Percentiles rank a stretch among this genome's conserved stretches.
These are phyloP conservation scores for Archips crataeganus DNA, from an alignment of 2,888 invertebrate species.

Conservation along the genomic window DNA sequence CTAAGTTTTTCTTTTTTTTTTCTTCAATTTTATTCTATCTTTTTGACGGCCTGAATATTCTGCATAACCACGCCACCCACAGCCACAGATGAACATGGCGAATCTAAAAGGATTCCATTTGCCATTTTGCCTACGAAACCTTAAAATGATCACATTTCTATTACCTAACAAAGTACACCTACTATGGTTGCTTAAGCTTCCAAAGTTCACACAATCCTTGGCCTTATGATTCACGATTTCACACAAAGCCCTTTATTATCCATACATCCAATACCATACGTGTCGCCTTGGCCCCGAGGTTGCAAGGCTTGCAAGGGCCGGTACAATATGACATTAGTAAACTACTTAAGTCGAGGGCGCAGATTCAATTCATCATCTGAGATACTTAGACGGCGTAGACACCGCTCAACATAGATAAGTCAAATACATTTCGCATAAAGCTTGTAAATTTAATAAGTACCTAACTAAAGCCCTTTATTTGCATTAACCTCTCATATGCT, in stretches of 20 bases:
- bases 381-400: slow-evolving; percentile 1
- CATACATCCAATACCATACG: background rate
- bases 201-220: background rate
- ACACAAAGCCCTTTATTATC: slow-evolving; percentile 8
- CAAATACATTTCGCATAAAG: background rate
- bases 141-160: background rate
- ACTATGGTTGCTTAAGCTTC: background rate
- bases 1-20: too few relatives aligned
- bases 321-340: slow-evolving; percentile 7
- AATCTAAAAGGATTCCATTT: too few relatives aligned
- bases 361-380: slow-evolving; percentile 23
- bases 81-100: too few relatives aligned
- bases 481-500: too few relatives aligned
- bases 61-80: too few relatives aligned
- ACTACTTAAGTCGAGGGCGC: slow-evolving; percentile 12
- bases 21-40: too few relatives aligned
- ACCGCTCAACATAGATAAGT: background rate
- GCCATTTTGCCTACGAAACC: too few relatives aligned
- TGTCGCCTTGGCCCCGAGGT: slow-evolving; percentile 12
- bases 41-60: too few relatives aligned
- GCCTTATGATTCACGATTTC: slow-evolving; percentile 13
- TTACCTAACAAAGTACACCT: background rate
- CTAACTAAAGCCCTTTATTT: too few relatives aligned
- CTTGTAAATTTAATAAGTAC: too few relatives aligned
- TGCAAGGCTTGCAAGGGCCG: slow-evolving; percentile 1